Percentiles rank a stretch among this genome's conserved stretches.
phyloP scores from a whole-genome alignment of 37 sponge, comb jelly and placozoan species.

The Theonella swinhoei region DNA sequence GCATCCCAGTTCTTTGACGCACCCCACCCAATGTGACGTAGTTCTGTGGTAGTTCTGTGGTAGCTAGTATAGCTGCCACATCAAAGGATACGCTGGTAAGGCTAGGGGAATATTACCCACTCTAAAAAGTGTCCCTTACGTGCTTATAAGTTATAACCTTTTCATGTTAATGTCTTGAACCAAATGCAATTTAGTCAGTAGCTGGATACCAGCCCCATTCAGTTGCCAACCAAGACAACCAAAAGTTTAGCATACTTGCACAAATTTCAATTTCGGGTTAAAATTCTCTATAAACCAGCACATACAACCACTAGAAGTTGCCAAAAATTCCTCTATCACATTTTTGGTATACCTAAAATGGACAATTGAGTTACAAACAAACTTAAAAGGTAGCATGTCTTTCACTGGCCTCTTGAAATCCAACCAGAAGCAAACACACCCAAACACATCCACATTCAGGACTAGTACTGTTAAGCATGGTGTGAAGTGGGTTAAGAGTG shows the following conservation, averaged over 20 bases:
- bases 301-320: neutral
- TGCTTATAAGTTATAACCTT: neutral
- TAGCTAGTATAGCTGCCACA: too few species aligned
- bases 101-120: too few species aligned
- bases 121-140: too few species aligned
- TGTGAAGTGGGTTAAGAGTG: too few species aligned
- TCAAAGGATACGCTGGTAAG: too few species aligned
- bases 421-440: neutral
- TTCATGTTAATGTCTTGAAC: neutral
- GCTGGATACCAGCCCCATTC: neutral
- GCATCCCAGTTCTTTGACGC: too few species aligned
- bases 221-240: neutral
- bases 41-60: too few species aligned
- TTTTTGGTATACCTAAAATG: neutral
- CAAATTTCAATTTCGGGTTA: neutral
- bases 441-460: neutral
- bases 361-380: neutral
- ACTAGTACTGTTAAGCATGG: too few species aligned
- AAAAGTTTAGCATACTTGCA: neutral
- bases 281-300: neutral
- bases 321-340: neutral
- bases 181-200: neutral
- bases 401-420: neutral
- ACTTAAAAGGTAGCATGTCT: conserved; percentile 20
- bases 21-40: too few species aligned